Evolutionary conservation across 2,797 vertebrate species (phyloP).

Genomic region (Galaxias olidus): DNA sequence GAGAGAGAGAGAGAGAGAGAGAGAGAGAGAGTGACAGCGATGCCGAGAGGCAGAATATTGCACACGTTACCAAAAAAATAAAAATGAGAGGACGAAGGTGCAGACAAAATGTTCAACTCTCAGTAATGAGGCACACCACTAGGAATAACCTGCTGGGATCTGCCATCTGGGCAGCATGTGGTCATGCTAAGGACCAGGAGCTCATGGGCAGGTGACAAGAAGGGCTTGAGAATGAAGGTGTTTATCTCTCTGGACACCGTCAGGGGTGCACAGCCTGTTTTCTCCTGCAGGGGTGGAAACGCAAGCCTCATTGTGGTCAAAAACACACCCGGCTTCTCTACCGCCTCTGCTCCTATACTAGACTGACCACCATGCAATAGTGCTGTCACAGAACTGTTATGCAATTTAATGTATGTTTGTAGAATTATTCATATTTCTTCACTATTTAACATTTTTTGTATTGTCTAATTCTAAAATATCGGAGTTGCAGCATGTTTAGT

Average conservation of each 20-base stretch:
- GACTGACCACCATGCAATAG: too few species aligned
- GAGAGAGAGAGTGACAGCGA: background rate
- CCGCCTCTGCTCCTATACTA: too few species aligned
- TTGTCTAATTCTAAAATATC: too few species aligned
- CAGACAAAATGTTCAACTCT: background rate
- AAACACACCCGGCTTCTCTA: too few species aligned
- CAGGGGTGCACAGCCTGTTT: background rate
- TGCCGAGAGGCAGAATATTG: too few species aligned
- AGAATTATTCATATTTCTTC: too few species aligned
- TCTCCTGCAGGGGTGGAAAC: background rate
- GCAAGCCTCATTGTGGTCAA: background rate
- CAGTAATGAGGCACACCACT: conserved; percentile 12
- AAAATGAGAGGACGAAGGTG: background rate
- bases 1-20: background rate
- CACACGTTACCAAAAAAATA: too few species aligned
- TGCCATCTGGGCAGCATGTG: conserved; percentile 35
- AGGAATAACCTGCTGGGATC: conserved; percentile 14
- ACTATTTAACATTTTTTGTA: too few species aligned
- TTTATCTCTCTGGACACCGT: background rate
- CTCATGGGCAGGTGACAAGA: background rate
- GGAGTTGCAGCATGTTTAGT: too few species aligned
- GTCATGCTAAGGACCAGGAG: conserved; percentile 1
- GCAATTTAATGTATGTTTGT: too few species aligned
- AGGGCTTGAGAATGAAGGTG: background rate
- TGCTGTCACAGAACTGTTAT: too few species aligned